A percentile compares a stretch with the other conserved stretches of the same genome.
Evolutionary conservation across 2,888 invertebrate species (phyloP).

Genomic region (Himalopsyche kuldschensis): DNA sequence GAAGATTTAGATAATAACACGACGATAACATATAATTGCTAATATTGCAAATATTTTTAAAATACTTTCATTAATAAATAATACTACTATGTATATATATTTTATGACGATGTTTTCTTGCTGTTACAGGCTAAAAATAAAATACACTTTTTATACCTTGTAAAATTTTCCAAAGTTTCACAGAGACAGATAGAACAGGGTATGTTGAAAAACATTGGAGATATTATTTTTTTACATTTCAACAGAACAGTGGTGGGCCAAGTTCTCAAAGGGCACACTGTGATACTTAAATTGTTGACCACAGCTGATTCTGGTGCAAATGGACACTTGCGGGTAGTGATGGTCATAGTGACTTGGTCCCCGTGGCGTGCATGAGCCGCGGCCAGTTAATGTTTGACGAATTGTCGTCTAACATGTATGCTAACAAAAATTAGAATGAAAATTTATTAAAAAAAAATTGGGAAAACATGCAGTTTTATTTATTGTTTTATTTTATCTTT

Average conservation of each 20-base stretch:
- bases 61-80: conserved; percentile 18
- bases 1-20: conserved; percentile 24
- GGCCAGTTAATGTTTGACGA: not conserved
- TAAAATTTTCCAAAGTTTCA: not conserved
- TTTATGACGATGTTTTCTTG: not conserved
- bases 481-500: not conserved
- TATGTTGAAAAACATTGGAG: not conserved
- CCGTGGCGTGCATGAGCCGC: not conserved
- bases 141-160: not conserved
- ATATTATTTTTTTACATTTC: not conserved
- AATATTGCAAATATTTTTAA: conserved; percentile 35
- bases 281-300: not conserved
- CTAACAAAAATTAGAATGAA: not conserved
- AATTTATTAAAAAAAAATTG: not conserved
- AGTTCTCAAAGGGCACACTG: not conserved
- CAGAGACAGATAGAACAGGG: not conserved
- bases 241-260: not conserved
- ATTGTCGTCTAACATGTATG: not conserved
- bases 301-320: not conserved
- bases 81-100: conserved; percentile 8
- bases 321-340: not conserved
- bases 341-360: not conserved
- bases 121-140: not conserved
- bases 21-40: conserved; percentile 30
- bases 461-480: not conserved